Conservation (phyloP, 2,113 vertebrate species). For the Riparia riparia region DNA sequence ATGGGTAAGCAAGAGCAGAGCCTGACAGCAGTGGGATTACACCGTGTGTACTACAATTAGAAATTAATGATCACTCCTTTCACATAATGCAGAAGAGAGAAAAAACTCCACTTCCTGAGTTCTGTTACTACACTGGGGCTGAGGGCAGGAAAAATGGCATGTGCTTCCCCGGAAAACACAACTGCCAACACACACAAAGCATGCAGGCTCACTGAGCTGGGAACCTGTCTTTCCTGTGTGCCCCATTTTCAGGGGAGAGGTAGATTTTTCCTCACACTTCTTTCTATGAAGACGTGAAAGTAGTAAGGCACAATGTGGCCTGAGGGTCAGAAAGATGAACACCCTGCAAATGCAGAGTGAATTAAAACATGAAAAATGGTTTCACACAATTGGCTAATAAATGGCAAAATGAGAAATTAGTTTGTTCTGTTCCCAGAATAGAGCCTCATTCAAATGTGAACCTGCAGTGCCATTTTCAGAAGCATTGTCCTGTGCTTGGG, state of each 20-base stretch:
- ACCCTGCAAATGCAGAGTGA: not conserved
- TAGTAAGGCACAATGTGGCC: not conserved
- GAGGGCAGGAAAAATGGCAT: not conserved
- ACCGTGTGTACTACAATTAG: slow-evolving; percentile 44
- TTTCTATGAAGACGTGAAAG: not conserved
- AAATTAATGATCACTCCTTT: slow-evolving; percentile 49
- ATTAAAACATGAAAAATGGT: slow-evolving; percentile 12
- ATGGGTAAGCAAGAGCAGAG: slow-evolving; percentile 31
- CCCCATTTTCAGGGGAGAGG: not conserved
- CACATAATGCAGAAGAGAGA: not conserved
- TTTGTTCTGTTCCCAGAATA: slow-evolving; percentile 16
- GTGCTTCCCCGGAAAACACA: not conserved
- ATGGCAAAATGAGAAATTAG: slow-evolving; percentile 4
- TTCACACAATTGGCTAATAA: slow-evolving; percentile 3
- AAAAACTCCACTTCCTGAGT: not conserved
- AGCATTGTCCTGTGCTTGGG: not conserved
- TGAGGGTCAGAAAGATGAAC: slow-evolving; percentile 8
- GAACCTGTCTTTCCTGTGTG: not conserved
- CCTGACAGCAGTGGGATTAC: not conserved
- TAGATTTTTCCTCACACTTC: not conserved
- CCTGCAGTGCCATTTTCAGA: not conserved
- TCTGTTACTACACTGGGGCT: not conserved
- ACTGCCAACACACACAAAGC: not conserved
- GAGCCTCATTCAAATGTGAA: not conserved
- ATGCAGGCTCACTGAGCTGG: not conserved